Percentiles rank a stretch among this genome's conserved stretches.
Evolutionary conservation across 2,113 vertebrate genomes (phyloP).

Genomic region (Oxyura jamaicensis): DNA sequence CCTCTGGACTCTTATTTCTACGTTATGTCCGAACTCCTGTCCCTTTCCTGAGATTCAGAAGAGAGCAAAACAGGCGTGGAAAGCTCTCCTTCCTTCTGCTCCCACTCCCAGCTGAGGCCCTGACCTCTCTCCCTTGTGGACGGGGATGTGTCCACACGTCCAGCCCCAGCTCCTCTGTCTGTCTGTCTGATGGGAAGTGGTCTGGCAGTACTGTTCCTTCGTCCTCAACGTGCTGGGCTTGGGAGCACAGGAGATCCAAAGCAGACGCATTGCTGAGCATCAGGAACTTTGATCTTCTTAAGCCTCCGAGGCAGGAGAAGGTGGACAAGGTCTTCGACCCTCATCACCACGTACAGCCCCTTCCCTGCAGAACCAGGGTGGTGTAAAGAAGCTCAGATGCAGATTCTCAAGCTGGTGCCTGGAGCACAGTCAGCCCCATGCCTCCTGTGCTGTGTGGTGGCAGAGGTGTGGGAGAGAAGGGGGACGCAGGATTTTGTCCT

Average conservation of each 20-base stretch:
- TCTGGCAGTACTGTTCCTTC: not conserved
- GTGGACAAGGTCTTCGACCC: not conserved
- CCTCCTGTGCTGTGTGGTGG: not conserved
- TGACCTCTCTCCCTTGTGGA: not conserved
- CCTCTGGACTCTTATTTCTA: not conserved
- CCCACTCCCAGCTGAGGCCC: not conserved
- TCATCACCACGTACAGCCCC: not conserved
- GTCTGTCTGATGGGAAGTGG: not conserved
- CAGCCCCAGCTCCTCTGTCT: not conserved
- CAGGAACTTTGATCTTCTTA: not conserved
- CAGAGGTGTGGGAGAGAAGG: not conserved
- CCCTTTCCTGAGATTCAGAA: not conserved
- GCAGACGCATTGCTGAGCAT: not conserved
- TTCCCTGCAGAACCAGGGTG: not conserved
- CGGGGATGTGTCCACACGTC: accelerated
- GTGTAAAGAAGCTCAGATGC: not conserved
- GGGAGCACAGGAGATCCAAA: accelerated
- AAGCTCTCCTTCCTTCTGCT: not conserved
- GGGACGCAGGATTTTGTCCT: not conserved
- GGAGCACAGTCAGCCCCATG: accelerated
- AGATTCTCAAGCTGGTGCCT: not conserved
- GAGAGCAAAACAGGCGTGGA: not conserved
- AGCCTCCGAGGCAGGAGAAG: not conserved
- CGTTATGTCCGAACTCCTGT: not conserved
- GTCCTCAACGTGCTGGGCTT: not conserved